These are phyloP conservation scores for Biston betularia DNA, from an alignment of 2,888 invertebrate species.

Conservation along the genomic window DNA sequence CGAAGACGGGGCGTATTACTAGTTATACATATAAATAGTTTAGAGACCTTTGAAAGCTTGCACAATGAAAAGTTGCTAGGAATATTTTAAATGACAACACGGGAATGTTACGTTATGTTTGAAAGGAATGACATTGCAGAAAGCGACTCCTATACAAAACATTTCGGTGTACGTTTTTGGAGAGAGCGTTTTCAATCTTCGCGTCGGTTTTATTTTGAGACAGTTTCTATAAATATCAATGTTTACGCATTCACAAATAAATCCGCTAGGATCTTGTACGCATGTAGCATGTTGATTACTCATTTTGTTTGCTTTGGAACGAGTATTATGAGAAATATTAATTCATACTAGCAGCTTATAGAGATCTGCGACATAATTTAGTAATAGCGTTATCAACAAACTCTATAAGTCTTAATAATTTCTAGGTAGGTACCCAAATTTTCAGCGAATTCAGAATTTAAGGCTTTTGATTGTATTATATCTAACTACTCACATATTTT, in stretches of 20 bases:
- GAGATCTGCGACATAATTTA: conserved; percentile 23
- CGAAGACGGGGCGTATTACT: too few relatives aligned
- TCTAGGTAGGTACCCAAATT: conserved; percentile 21
- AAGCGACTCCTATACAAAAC: not conserved
- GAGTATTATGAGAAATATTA: conserved; percentile 32
- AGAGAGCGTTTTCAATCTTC: not conserved
- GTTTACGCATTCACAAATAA: conserved; percentile 35
- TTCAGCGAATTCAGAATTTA: conserved; percentile 32
- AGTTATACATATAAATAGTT: too few relatives aligned
- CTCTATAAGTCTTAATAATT: conserved; percentile 5
- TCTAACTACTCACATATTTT: conserved; percentile 17
- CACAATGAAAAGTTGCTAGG: too few relatives aligned
- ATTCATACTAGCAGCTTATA: conserved; percentile 35
- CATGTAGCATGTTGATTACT: conserved; percentile 33
- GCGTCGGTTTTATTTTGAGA: conserved; percentile 25
- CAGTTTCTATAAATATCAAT: conserved; percentile 38
- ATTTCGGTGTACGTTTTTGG: not conserved
- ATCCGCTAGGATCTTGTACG: conserved; percentile 27
- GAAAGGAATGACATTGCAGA: too few relatives aligned
- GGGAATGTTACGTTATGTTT: too few relatives aligned
- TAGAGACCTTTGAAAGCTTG: too few relatives aligned
- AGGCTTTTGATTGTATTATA: conserved; percentile 44
- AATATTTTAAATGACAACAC: too few relatives aligned
- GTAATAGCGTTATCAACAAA: conserved; percentile 9
- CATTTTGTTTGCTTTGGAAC: conserved; percentile 33